These are phyloP conservation scores for Allolobophora icterica DNA, from an alignment of 2,888 invertebrate genomes.

Conservation along the genomic window DNA sequence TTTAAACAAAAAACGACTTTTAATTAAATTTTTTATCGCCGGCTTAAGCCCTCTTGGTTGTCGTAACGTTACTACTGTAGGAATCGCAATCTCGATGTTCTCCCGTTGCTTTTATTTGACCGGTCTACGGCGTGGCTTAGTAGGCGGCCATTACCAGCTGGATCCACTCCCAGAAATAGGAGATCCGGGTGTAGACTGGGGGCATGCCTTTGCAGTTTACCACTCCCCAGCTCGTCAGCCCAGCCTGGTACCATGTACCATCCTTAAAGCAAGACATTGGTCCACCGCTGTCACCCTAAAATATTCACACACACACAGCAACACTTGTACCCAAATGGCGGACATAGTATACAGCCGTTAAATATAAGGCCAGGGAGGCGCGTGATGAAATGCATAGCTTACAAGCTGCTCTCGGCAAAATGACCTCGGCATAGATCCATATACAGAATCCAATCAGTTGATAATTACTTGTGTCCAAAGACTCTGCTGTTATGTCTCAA, in stretches of 20 bases:
- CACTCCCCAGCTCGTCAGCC: conserved; percentile 44
- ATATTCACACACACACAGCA: conserved; percentile 12
- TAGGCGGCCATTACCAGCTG: conserved; percentile 34
- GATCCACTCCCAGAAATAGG: conserved; percentile 46
- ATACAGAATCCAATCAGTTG: too few species aligned
- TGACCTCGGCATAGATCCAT: too few species aligned
- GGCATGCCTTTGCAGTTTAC: conserved; percentile 41
- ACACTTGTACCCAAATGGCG: background rate
- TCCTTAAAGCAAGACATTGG: conserved; percentile 46
- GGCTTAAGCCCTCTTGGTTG: too few species aligned
- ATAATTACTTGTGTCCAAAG: too few species aligned
- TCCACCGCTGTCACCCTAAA: conserved; percentile 48
- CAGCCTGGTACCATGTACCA: conserved; percentile 45
- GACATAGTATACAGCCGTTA: background rate
- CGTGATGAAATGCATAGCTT: too few species aligned
- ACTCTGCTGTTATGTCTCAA: too few species aligned
- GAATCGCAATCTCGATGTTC: background rate
- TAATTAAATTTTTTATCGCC: too few species aligned
- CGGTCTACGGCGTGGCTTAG: background rate
- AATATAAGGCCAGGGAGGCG: background rate
- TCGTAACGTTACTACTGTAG: background rate
- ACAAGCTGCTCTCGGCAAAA: too few species aligned
- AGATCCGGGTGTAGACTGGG: conserved; percentile 45
- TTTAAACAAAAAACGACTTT: too few species aligned
- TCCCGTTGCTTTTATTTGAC: background rate